phyloP scores from a whole-genome alignment of 1,140 invertebrate genomes.

The Lordiphosa clarofinis region DNA sequence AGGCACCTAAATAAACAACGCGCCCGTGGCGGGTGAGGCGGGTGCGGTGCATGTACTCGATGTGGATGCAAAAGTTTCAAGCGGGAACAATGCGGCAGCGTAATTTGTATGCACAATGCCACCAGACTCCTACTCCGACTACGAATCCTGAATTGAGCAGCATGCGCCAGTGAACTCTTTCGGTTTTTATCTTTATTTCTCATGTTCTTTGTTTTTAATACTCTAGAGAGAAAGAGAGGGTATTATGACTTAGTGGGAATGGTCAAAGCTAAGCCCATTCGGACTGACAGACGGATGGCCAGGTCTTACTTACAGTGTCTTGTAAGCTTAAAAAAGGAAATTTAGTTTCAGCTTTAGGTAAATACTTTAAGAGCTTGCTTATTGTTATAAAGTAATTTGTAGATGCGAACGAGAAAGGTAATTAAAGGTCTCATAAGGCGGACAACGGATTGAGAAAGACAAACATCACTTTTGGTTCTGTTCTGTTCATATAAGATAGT shows the following conservation, averaged over 20 bases:
- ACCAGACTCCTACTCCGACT: conserved; percentile 29
- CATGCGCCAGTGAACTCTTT: conserved; percentile 53
- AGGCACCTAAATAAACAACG: conserved; percentile 65
- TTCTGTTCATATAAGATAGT: too few species aligned
- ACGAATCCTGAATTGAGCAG: conserved; percentile 32
- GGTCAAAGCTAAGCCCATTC: background rate
- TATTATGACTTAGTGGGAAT: background rate
- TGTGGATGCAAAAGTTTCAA: conserved; percentile 16
- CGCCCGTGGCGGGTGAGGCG: conserved; percentile 8
- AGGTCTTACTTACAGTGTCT: too few species aligned
- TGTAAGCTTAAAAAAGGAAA: too few species aligned
- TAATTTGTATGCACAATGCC: conserved; percentile 73
- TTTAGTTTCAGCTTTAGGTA: too few species aligned
- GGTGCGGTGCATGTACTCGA: background rate
- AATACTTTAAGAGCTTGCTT: too few species aligned
- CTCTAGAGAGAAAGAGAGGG: background rate
- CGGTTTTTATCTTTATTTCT: conserved; percentile 59
- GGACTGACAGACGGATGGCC: background rate
- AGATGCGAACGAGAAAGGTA: too few species aligned
- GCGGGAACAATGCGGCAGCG: conserved; percentile 41
- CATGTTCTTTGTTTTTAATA: conserved; percentile 37
- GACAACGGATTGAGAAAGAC: too few species aligned
- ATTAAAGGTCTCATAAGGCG: too few species aligned
- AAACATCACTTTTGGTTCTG: too few species aligned
- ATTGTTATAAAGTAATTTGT: too few species aligned